Evolutionary conservation across 2,113 vertebrate genomes (phyloP), one percentile per base, ranked within the genome.

Genomic region (Notechis scutatus): DNA sequence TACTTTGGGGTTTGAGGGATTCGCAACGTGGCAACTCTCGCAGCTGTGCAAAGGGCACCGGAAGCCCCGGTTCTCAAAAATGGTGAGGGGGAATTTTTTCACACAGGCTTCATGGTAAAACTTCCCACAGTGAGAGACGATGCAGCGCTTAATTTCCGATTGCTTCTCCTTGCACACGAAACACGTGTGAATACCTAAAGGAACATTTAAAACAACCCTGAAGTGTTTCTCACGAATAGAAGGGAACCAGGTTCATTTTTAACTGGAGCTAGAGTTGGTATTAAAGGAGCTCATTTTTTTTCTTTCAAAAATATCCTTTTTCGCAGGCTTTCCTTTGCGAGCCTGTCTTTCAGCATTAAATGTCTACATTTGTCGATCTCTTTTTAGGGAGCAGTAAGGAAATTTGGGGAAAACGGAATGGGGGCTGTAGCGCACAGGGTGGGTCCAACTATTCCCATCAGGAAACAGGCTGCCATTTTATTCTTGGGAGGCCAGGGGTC

Each of bases 11-110:
- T 98, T 98, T 50, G 98, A 97, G 89, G 98, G 98, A 96, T 98
- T 97, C 92, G 98, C 97, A 47, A 98, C 98, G 92, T 99, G 98
- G 96, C 99, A 99, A 96, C 98, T 99, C 14, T 98, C 97, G 94
- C 99, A 99, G 96, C 98, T 97, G 97, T 99, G 99, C 1, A 99
- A 98, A 0, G 99, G 99, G 95, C 99, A 99, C 91, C 99, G 99
- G 92, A 99, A 98, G 61, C 99, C 99, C 74, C 98, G 98, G 97
- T 98, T 99, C 95, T 99, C 98, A 47, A 99, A 99, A 74, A 99
- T 98, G 0, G 98, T 98, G 85, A 99, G 98, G 0, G 98, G 97
- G 87, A 96, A 98, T 93, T 98, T 98, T 74, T 98, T 97, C 93
- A 98, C 98, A 54, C 99, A 99, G 0, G 98, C 98, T 90, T 99